phyloP scores from a whole-genome alignment of 2,888 invertebrate species.

The Scrobipalpa atriplicella region DNA sequence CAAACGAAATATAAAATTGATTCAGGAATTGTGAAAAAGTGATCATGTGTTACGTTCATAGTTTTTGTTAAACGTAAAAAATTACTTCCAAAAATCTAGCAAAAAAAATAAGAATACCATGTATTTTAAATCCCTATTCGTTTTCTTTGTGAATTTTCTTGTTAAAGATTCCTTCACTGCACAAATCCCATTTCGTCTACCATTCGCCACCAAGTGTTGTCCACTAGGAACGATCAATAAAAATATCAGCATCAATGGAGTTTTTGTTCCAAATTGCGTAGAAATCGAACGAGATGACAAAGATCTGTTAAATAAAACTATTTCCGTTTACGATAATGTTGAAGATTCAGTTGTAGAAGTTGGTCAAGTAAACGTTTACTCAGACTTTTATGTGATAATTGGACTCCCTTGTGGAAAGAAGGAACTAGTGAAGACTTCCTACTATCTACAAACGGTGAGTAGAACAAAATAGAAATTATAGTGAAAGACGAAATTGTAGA shows the following conservation, averaged over 20 bases:
- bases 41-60: too few relatives aligned
- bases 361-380: conserved; percentile 8
- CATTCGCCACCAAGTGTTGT: conserved; percentile 8
- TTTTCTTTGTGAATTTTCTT: not conserved
- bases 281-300: not conserved
- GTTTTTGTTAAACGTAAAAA: too few relatives aligned
- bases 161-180: not conserved
- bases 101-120: not conserved
- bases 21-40: too few relatives aligned
- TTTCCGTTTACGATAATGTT: not conserved
- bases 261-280: not conserved
- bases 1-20: too few relatives aligned
- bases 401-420: not conserved
- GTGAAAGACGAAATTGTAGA: too few relatives aligned
- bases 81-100: too few relatives aligned
- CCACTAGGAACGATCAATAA: not conserved
- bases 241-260: not conserved
- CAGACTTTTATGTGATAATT: not conserved
- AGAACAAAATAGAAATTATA: too few relatives aligned
- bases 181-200: not conserved
- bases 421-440: not conserved
- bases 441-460: conserved; percentile 9
- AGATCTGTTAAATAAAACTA: not conserved
- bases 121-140: not conserved
- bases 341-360: not conserved